phyloP scores from a whole-genome alignment of 2,113 vertebrate genomes.

The Micromys minutus region DNA sequence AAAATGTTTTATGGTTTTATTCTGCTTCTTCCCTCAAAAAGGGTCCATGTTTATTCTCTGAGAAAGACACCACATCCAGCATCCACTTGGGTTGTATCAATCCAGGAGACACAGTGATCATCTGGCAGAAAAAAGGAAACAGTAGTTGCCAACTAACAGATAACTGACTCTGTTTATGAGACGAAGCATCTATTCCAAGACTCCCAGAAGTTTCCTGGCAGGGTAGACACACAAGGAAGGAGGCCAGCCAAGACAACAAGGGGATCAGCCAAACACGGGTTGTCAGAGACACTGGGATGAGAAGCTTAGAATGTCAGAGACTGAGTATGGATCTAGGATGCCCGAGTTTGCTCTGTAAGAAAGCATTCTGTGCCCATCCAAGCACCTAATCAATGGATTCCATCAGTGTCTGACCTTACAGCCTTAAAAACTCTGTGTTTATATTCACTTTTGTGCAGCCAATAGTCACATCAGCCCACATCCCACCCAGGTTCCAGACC shows the following conservation, averaged over 20 bases:
- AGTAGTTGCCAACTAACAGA: not conserved
- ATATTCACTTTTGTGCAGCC: not conserved
- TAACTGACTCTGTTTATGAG: not conserved
- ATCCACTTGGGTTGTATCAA: not conserved
- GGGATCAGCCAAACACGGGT: not conserved
- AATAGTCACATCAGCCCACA: not conserved
- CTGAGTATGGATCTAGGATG: not conserved
- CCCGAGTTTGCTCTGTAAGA: not conserved
- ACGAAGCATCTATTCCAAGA: not conserved
- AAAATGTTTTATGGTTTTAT: fast-evolving
- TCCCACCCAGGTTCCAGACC: not conserved
- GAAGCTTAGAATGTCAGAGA: not conserved
- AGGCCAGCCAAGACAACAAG: not conserved
- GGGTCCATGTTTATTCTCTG: not conserved
- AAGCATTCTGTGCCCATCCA: not conserved
- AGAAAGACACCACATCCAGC: not conserved
- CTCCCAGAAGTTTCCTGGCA: slow-evolving; percentile 21
- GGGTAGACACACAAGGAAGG: not conserved
- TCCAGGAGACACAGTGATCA: not conserved
- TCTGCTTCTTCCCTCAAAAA: not conserved
- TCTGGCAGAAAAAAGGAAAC: not conserved
- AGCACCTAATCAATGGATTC: not conserved
- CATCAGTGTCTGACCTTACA: fast-evolving
- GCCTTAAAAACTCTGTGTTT: not conserved
- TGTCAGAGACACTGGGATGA: not conserved